These are phyloP conservation scores for Drosophila melanica DNA, from an alignment of 1,140 invertebrate species.

Conservation along the genomic window DNA sequence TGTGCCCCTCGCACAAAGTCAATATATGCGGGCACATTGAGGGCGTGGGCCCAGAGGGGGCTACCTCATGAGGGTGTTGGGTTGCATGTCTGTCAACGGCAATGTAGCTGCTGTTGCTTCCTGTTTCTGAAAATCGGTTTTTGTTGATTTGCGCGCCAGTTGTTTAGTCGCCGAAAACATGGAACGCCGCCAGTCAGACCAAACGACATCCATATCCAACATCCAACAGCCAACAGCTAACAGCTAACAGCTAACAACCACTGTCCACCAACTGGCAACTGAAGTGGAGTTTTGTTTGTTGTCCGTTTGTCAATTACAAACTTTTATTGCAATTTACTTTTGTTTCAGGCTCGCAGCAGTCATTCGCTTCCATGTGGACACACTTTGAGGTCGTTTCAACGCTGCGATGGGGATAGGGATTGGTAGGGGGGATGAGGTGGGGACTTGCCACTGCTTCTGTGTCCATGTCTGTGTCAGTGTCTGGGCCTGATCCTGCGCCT, in stretches of 20 bases:
- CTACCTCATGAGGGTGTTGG: conserved; percentile 11
- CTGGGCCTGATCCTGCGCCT: conserved; percentile 22
- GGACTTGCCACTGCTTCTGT: not conserved
- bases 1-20: conserved; percentile 72
- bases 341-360: conserved; percentile 70
- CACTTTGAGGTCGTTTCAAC: conserved; percentile 65
- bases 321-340: conserved; percentile 83
- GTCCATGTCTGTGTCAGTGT: conserved; percentile 6
- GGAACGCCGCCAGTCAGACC: conserved; percentile 35
- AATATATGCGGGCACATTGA: conserved; percentile 73
- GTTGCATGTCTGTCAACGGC: conserved; percentile 52
- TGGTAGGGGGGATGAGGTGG: too few species aligned
- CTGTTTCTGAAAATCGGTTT: conserved; percentile 79
- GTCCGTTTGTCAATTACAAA: conserved; percentile 82
- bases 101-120: conserved; percentile 56
- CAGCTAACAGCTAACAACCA: conserved; percentile 13
- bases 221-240: conserved; percentile 10
- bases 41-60: too few species aligned
- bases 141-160: conserved; percentile 78
- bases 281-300: conserved; percentile 81
- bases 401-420: not conserved
- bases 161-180: conserved; percentile 70
- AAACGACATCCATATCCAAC: conserved; percentile 26
- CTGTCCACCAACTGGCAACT: conserved; percentile 49
- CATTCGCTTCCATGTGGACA: conserved; percentile 28